Percentiles rank a stretch among this genome's conserved stretches.
phyloP scores from a whole-genome alignment of 64 coral and sea anemone species.

The Hydrozoanthus tunicans region DNA sequence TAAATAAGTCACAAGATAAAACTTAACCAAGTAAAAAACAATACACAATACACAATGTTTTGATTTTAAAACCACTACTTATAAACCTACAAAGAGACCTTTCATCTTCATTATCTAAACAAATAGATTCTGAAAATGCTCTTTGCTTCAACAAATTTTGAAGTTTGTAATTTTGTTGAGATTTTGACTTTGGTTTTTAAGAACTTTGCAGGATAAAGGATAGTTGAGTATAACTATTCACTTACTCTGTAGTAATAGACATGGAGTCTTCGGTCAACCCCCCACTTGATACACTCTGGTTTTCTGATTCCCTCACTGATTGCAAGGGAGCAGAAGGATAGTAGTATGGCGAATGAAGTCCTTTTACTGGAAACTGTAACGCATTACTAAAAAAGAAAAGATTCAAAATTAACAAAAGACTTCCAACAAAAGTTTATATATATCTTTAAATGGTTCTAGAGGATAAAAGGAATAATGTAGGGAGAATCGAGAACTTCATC shows the following conservation, averaged over 20 bases:
- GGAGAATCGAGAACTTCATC: too few relatives aligned
- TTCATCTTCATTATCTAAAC: too few relatives aligned
- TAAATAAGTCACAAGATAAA: too few relatives aligned
- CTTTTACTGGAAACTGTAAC: constrained; percentile 11
- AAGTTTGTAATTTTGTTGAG: too few relatives aligned
- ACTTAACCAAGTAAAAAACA: too few relatives aligned
- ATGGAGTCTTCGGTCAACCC: constrained; percentile 47
- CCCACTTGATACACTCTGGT: constrained; percentile 50
- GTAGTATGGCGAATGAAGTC: constrained; percentile 26
- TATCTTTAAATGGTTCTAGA: too few relatives aligned
- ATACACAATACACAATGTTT: too few relatives aligned
- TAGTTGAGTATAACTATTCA: not conserved
- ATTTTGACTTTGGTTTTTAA: not conserved
- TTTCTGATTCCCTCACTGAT: constrained; percentile 45
- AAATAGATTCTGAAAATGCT: too few relatives aligned
- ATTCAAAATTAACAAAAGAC: not conserved
- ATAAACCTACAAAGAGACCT: too few relatives aligned
- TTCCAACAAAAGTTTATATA: not conserved
- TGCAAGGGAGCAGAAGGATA: constrained; percentile 24
- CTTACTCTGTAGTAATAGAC: constrained; percentile 45
- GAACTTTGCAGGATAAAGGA: not conserved
- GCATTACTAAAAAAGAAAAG: not conserved
- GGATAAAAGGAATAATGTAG: too few relatives aligned
- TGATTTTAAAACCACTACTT: too few relatives aligned
- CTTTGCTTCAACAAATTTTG: too few relatives aligned